Evolutionary conservation across 2,888 invertebrate genomes (phyloP).

Genomic region (Oscheius myriophilus): DNA sequence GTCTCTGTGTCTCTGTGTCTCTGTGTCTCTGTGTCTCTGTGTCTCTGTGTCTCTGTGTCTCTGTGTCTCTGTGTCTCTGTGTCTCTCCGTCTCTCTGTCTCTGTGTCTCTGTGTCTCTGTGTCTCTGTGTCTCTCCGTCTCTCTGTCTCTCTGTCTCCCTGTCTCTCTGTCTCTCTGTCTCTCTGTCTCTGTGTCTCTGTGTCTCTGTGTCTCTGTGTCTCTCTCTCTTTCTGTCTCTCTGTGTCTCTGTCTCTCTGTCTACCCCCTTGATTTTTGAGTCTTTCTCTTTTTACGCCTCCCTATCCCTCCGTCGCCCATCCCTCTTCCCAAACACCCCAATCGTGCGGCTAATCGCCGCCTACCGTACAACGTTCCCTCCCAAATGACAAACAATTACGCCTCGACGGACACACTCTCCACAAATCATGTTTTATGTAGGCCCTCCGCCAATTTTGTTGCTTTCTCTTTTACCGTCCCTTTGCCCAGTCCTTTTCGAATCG

Average conservation of each 20-base stretch:
- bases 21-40: no score
- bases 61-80: neutral
- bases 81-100: no score
- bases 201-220: neutral
- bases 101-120: neutral
- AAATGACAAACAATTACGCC: constrained; percentile 11
- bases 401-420: constrained; percentile 13
- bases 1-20: neutral
- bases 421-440: constrained; percentile 23
- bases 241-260: neutral
- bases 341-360: no score
- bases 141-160: neutral
- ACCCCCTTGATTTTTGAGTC: neutral
- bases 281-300: no score
- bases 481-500: neutral
- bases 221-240: no score
- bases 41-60: neutral
- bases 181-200: no score
- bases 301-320: neutral
- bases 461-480: neutral
- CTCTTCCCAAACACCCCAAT: neutral
- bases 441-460: neutral
- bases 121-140: neutral
- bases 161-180: neutral
- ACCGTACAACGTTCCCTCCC: no score